Evolutionary conservation across 2,113 vertebrate genomes (phyloP).

Genomic region (Aix galericulata): DNA sequence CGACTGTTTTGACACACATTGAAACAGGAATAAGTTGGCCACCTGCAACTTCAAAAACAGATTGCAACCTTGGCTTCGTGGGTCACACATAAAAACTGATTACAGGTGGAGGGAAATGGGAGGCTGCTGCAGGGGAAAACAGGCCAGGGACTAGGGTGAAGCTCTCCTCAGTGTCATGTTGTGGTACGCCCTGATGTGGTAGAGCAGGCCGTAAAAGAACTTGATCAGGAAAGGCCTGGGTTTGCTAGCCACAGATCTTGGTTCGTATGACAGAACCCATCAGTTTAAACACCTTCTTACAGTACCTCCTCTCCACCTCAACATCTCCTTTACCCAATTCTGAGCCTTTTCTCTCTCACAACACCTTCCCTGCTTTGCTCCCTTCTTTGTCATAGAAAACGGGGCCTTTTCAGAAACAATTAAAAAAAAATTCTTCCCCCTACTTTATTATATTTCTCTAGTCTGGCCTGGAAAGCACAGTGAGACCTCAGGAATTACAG

Average conservation of each 20-base stretch:
- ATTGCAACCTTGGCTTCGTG: neutral
- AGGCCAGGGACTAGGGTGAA: neutral
- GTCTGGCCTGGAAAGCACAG: neutral
- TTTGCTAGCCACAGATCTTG: neutral
- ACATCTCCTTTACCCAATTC: neutral
- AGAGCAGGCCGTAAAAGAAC: neutral
- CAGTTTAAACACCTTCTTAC: neutral
- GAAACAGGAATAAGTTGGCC: neutral
- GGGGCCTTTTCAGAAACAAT: neutral
- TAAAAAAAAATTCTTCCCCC: too few species aligned
- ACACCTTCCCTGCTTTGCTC: neutral
- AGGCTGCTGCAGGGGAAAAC: neutral
- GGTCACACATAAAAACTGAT: neutral
- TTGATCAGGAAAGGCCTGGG: fast-evolving
- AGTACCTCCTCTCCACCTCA: neutral
- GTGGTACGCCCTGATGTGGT: neutral
- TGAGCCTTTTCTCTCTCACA: neutral
- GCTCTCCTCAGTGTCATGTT: fast-evolving
- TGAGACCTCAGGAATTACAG: neutral
- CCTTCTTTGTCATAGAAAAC: neutral
- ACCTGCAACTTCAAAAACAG: neutral
- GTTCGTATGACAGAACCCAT: neutral
- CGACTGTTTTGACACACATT: too few species aligned
- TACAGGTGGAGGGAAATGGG: neutral
- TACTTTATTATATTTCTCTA: neutral